Evolutionary conservation across 2,113 vertebrate species (phyloP), one percentile per base, ranked within the genome.

Genomic region (Oryzias woworae): DNA sequence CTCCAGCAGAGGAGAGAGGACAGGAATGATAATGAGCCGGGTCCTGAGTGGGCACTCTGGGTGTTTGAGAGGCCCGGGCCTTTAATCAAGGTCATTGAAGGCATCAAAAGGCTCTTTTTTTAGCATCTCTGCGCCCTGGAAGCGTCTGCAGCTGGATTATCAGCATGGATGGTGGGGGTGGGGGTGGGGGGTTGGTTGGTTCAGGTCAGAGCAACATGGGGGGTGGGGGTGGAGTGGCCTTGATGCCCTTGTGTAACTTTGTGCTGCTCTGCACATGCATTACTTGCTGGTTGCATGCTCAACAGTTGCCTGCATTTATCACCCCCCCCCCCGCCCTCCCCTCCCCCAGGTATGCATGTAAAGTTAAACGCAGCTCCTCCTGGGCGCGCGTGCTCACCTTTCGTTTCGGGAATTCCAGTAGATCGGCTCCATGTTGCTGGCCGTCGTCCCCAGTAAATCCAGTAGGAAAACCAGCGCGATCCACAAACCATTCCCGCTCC

Each of bases 331-430:
- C 15, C n/a, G 3, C 17, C 17, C 6, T 0, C 45, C 14, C 17
- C 15, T 4, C 45, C 14, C n/a, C n/a, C n/a, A n/a, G n/a, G n/a
- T n/a, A n/a, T 17, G 5, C 14, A 12, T 17, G n/a, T n/a, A 47
- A 46, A 14, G 4, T 5, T 16, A 47, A n/a, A 47, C 45, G 15
- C 47, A 17, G 47, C 20, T 48, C 16, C n/a, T 48, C n/a, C 18
- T 15, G 14, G 31, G 28, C 24, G 16, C 15, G 42, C 4, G 42
- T 13, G 10, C 88, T 84, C 88, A 93, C 92, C 92, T 90, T 81
- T 92, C 90, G 89, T 93, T 93, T 68, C 91, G 50, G 22, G 92
- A 93, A 77, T 93, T 93, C 92, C 92, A 93, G 88, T 88, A 93
- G 89, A 93, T 91, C 43, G 92, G 92, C 73, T 93, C 92, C 92